Percentiles rank a stretch among this genome's conserved stretches.
Conservation (phyloP, 37 sponge, comb jelly and placozoan genomes). For the Halichondria panicea region DNA sequence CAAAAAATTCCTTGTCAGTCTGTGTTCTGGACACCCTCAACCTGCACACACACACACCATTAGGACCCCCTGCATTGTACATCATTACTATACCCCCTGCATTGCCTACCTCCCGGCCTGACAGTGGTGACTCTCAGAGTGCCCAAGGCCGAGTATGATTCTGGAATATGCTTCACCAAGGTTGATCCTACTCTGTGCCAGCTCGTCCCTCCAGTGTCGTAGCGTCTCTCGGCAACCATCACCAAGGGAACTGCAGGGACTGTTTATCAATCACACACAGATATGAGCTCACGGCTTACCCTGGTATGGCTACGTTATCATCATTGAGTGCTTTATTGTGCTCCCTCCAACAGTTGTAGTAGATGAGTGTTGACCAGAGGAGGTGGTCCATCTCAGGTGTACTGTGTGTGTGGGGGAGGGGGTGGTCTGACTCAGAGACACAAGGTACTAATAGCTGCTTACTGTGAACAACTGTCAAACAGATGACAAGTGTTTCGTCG, state of each 20-base stretch:
- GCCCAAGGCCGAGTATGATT: slow-evolving; percentile 28
- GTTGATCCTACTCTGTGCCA: slow-evolving; percentile 24
- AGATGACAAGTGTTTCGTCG: background rate
- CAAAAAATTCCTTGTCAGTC: slow-evolving; percentile 51
- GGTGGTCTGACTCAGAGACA: background rate
- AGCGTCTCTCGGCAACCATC: slow-evolving; percentile 6
- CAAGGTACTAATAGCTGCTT: background rate
- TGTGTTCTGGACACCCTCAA: slow-evolving; percentile 46
- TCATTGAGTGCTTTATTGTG: slow-evolving; percentile 16
- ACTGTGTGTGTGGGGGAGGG: slow-evolving; percentile 4
- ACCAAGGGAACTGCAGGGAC: slow-evolving; percentile 22
- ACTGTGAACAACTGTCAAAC: slow-evolving; percentile 42
- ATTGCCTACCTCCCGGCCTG: slow-evolving; percentile 36
- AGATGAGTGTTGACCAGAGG: slow-evolving; percentile 40
- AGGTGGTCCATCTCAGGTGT: slow-evolving; percentile 55
- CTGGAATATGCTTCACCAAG: slow-evolving; percentile 28
- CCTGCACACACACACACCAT: slow-evolving; percentile 15
- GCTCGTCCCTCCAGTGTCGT: background rate
- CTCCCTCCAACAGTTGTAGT: slow-evolving; percentile 34
- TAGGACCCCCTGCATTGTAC: background rate
- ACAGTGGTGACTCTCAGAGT: slow-evolving; percentile 29
- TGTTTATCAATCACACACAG: background rate
- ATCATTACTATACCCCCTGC: no score
- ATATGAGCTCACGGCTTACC: slow-evolving; percentile 4
- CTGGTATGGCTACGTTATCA: slow-evolving; percentile 13